These are phyloP conservation scores for Latrodectus hesperus DNA, from an alignment of 2,888 invertebrate species.

Conservation along the genomic window DNA sequence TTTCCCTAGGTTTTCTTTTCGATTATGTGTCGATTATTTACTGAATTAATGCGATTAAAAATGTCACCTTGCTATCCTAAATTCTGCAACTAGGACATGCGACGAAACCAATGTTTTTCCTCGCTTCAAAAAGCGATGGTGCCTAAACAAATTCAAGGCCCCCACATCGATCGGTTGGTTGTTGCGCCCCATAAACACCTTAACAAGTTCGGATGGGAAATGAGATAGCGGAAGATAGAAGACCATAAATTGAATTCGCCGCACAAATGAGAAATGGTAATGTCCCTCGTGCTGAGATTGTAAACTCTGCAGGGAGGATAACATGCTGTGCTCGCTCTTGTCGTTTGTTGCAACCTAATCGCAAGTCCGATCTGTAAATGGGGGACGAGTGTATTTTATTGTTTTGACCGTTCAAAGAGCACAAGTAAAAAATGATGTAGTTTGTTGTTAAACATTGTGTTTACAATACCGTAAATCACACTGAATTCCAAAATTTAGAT, in stretches of 20 bases:
- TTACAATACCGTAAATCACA: too few relatives aligned
- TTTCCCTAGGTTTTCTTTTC: too few relatives aligned
- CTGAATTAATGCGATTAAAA: too few relatives aligned
- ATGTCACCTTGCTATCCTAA: too few relatives aligned
- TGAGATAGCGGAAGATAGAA: conserved; percentile 25
- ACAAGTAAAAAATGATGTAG: too few relatives aligned
- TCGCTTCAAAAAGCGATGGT: not conserved
- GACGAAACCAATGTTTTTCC: too few relatives aligned
- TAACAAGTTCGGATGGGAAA: conserved; percentile 47
- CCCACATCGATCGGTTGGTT: conserved; percentile 39
- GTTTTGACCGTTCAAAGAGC: not conserved
- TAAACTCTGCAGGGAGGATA: not conserved
- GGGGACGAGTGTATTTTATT: not conserved
- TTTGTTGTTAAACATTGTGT: too few relatives aligned
- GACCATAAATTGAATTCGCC: conserved; percentile 1
- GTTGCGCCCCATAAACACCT: conserved; percentile 40
- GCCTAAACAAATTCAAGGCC: not conserved
- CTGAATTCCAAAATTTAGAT: too few relatives aligned
- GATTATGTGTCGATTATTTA: too few relatives aligned
- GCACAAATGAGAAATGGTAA: conserved; percentile 3
- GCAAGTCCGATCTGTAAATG: not conserved
- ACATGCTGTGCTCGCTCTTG: not conserved
- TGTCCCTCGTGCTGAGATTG: not conserved
- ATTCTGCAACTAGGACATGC: too few relatives aligned
- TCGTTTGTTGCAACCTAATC: too few relatives aligned